These are phyloP conservation scores for Nebria brevicollis DNA, from an alignment of 2,888 invertebrate species.

Conservation along the genomic window DNA sequence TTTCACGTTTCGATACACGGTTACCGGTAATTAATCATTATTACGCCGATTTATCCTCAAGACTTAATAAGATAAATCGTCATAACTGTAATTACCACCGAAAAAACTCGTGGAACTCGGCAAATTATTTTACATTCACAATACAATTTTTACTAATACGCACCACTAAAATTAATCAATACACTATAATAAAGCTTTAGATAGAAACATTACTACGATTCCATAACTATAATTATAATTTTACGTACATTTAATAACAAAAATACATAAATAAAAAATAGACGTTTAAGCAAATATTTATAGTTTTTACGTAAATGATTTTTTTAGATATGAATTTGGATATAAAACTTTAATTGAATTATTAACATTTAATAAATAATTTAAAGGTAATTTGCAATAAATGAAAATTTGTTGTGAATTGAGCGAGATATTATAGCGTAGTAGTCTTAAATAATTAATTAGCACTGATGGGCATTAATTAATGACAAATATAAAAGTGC, in stretches of 20 bases:
- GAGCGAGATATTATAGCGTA: neutral
- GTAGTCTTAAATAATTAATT: conserved; percentile 34
- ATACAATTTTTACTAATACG: neutral
- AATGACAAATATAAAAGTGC: conserved; percentile 36
- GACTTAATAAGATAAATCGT: conserved; percentile 46
- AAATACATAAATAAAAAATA: neutral
- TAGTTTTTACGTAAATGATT: neutral
- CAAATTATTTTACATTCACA: neutral
- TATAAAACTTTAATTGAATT: neutral
- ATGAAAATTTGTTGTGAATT: neutral
- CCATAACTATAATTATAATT: neutral
- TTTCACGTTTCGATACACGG: conserved; percentile 19
- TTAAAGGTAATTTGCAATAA: too few species aligned
- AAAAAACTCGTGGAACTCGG: too few species aligned
- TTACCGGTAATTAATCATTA: conserved; percentile 40
- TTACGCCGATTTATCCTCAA: conserved; percentile 36
- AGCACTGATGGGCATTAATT: conserved; percentile 23
- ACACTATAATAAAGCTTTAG: neutral
- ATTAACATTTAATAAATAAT: neutral
- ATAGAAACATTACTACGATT: neutral
- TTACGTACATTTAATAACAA: neutral
- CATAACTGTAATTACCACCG: conserved; percentile 23
- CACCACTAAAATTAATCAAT: neutral
- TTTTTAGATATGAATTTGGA: neutral
- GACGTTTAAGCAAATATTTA: neutral